Evolutionary conservation across 2,113 vertebrate genomes (phyloP), one percentile per base, ranked within the genome.

Genomic region (Hassar affinis): DNA sequence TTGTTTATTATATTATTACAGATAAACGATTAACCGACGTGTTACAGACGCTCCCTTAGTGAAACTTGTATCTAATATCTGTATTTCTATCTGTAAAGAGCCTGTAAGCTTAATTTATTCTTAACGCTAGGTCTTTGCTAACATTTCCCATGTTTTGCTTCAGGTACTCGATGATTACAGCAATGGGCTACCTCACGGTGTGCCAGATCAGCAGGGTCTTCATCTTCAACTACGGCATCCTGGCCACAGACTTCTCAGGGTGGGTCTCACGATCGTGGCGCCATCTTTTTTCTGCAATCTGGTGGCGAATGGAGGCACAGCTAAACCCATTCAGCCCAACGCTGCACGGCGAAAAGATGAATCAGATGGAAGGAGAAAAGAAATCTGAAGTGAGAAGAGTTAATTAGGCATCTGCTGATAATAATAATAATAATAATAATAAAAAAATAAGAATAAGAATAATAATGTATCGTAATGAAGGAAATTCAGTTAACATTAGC

Each of bases 181-280:
- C 94, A 27, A 91, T 95, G 90, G 93, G 93, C 42, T 95, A 94
- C 87, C 91, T 95, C 85, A 93, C 91, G 0, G 74, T 35, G 2
- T 95, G 95, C 84, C 94, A 95, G 83, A 88, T 91, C 81, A 93
- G 91, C 89, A 86, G 94, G 84, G 93, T 92, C 69, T 91, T 92
- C 86, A 94, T 95, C 81, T 95, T 91, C 76, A 93, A 91, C 89
- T 95, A 95, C 82, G 94, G 93, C 7, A 89, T 95, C 64, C 90
- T 90, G 75, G 94, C 94, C 81, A 95, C 94, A 0, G 95, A 95
- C 89, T 95, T 95, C 88, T 95, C 95, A 61, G 95, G 95, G 95
- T 95, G 84, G 93, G 93, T 57, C 45, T 42, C 38, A 45, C 47
- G 45, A 78, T 9, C 18, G n/a, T 30, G 51, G 56, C 45, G 27